phyloP scores from a whole-genome alignment of 2,113 vertebrate species.

The Anthoscopus minutus region DNA sequence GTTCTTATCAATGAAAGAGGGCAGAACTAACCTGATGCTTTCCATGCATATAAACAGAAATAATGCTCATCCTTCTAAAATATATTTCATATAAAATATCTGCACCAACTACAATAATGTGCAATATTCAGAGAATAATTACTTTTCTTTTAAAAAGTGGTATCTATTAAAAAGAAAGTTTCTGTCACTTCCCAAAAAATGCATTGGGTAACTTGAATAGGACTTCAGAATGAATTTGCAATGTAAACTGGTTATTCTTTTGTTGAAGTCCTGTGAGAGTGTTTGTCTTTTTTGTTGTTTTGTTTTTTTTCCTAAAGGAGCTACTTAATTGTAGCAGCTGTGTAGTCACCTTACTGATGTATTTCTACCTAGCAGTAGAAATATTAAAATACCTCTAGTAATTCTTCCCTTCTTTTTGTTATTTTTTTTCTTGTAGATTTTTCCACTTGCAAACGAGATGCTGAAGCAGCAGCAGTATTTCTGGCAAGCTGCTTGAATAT shows the following conservation, averaged over 20 bases:
- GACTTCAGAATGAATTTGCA: not conserved
- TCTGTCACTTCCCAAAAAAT: not conserved
- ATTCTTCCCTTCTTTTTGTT: not conserved
- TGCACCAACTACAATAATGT: not conserved
- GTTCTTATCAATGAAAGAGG: not conserved
- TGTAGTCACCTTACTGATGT: not conserved
- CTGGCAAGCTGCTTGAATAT: slow-evolving; percentile 22
- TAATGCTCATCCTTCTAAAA: not conserved
- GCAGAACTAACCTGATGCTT: not conserved
- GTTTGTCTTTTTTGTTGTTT: not conserved
- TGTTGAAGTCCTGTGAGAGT: not conserved
- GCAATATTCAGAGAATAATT: not conserved
- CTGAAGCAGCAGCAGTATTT: slow-evolving; percentile 31
- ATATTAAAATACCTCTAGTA: too few species aligned
- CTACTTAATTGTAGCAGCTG: not conserved
- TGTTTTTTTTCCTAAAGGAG: not conserved
- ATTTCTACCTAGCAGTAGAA: too few species aligned
- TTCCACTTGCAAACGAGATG: slow-evolving; percentile 4
- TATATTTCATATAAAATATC: not conserved
- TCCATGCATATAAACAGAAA: not conserved
- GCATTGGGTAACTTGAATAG: not conserved
- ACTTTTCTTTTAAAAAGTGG: not conserved
- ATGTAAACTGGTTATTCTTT: not conserved
- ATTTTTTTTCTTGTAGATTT: not conserved
- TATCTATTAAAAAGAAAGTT: not conserved